Evolutionary conservation across 2,888 invertebrate genomes (phyloP).

Genomic region (Conistra vaccinii): DNA sequence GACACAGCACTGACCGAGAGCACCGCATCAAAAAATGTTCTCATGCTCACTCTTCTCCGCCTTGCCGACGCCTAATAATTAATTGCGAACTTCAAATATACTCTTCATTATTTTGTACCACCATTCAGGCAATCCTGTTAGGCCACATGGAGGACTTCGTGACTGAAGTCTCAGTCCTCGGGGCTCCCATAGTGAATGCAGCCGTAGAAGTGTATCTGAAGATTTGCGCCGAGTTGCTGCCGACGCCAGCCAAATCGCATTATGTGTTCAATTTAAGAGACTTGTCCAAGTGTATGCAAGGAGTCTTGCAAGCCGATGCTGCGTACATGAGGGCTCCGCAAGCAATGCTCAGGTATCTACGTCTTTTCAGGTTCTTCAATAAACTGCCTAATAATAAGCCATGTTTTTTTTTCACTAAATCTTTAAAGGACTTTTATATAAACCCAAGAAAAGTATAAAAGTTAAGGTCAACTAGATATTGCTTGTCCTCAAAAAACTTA

Average conservation of each 20-base stretch:
- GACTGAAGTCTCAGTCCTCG: slow-evolving; percentile 92
- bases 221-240: slow-evolving; percentile 95
- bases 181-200: slow-evolving; percentile 94
- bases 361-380: not conserved
- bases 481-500: too few relatives aligned
- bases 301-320: slow-evolving; percentile 95
- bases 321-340: slow-evolving; percentile 92
- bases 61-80: not conserved
- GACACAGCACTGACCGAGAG: not conserved
- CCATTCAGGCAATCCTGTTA: slow-evolving; percentile 91
- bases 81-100: not conserved
- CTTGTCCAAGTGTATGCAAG: slow-evolving; percentile 97
- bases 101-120: not conserved
- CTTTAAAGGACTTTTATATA: too few relatives aligned
- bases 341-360: slow-evolving; percentile 91
- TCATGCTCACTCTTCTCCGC: not conserved
- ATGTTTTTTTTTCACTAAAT: too few relatives aligned
- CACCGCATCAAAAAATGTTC: not conserved
- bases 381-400: not conserved
- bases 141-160: slow-evolving; percentile 96
- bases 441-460: too few relatives aligned
- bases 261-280: slow-evolving; percentile 98
- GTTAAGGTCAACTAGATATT: too few relatives aligned
- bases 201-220: slow-evolving; percentile 96
- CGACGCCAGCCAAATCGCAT: slow-evolving; percentile 97